A percentile compares a stretch with the other conserved stretches of the same genome.
Conservation (phyloP, 23 tunicate species). For the Styela clava region DNA sequence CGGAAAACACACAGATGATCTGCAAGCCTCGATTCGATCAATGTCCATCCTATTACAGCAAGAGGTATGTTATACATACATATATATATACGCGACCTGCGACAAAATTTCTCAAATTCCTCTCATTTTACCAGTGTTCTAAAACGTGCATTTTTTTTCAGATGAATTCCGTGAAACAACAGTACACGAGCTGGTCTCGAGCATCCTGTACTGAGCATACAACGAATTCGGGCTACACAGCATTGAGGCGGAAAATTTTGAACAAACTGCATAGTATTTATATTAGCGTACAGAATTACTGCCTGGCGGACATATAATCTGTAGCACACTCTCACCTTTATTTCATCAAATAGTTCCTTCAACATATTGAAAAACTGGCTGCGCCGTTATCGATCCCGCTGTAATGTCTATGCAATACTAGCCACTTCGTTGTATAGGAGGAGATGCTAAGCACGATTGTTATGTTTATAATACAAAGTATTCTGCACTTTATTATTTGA, state of each 20-base stretch:
- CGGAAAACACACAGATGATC: not conserved
- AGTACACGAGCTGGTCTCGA: not conserved
- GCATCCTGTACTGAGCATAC: not conserved
- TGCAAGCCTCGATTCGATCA: not conserved
- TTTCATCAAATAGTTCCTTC: not conserved
- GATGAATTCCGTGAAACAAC: not conserved
- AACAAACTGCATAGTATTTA: not conserved
- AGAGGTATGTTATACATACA: not conserved
- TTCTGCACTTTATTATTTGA: not conserved
- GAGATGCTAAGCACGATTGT: not conserved
- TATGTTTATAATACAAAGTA: too few species aligned
- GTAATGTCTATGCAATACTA: not conserved
- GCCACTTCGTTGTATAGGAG: not conserved
- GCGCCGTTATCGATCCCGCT: not conserved
- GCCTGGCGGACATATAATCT: too few species aligned
- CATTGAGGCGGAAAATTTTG: not conserved
- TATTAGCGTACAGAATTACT: not conserved
- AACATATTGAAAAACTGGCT: not conserved
- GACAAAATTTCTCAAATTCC: too few species aligned
- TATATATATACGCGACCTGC: too few species aligned
- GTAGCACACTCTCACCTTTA: too few species aligned
- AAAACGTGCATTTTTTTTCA: not conserved
- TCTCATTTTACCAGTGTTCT: too few species aligned
- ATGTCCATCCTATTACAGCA: not conserved
- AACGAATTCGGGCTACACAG: not conserved